Conservation (phyloP, 2,888 invertebrate genomes). For the Clostera curtula region DNA sequence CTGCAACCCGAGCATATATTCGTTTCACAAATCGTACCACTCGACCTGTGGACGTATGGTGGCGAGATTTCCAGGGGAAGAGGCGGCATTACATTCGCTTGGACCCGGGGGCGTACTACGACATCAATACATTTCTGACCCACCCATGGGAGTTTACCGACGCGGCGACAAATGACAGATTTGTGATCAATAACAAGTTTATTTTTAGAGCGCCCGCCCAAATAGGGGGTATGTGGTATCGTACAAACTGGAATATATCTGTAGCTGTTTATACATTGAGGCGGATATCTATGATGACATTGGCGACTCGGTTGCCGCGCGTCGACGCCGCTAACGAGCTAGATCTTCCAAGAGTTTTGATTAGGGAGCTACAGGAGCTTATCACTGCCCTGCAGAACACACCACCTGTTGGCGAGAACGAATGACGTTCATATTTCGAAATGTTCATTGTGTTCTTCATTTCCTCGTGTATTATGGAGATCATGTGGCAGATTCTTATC, state of each 20-base stretch:
- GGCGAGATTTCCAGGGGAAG: constrained; percentile 84
- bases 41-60: constrained; percentile 77
- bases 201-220: constrained; percentile 58
- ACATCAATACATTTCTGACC: constrained; percentile 84
- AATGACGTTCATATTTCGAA: constrained; percentile 13
- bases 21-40: constrained; percentile 49
- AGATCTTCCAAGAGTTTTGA: constrained; percentile 54
- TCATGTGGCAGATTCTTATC: constrained; percentile 8
- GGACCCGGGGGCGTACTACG: constrained; percentile 67
- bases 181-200: constrained; percentile 68
- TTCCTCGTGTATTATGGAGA: constrained; percentile 8
- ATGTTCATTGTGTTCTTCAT: constrained; percentile 6
- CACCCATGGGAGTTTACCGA: constrained; percentile 92
- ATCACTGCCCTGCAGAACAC: constrained; percentile 15
- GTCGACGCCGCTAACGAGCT: constrained; percentile 42
- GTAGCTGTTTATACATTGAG: constrained; percentile 67
- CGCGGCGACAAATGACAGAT: constrained; percentile 78
- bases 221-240: constrained; percentile 41
- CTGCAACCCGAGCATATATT: constrained; percentile 38
- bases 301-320: constrained; percentile 47
- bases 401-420: not conserved
- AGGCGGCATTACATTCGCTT: constrained; percentile 77
- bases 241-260: constrained; percentile 68
- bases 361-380: constrained; percentile 41
- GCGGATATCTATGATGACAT: constrained; percentile 51